Evolutionary conservation across 1,140 invertebrate genomes (phyloP).

Genomic region (Drosophila malerkotliana): DNA sequence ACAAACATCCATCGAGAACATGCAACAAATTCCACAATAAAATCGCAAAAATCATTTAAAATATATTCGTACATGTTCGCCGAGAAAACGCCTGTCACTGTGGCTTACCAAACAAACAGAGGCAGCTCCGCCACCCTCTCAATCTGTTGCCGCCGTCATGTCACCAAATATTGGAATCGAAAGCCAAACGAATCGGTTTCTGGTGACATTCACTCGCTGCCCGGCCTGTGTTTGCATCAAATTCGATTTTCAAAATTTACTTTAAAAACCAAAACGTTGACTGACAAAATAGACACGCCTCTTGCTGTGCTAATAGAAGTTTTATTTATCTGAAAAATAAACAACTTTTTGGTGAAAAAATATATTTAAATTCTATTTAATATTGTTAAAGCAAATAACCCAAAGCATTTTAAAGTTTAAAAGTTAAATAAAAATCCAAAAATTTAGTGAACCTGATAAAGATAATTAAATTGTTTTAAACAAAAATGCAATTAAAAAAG

Average conservation of each 20-base stretch:
- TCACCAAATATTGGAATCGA: conserved; percentile 39
- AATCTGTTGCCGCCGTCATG: conserved; percentile 10
- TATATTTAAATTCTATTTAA: too few relatives aligned
- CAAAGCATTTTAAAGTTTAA: too few relatives aligned
- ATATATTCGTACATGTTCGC: conserved; percentile 23
- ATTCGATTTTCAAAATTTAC: conserved; percentile 7
- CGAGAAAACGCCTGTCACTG: conserved; percentile 31
- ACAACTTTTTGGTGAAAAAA: not conserved
- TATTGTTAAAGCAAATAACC: too few relatives aligned
- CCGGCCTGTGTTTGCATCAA: not conserved
- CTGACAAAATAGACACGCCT: not conserved
- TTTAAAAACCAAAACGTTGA: conserved; percentile 1
- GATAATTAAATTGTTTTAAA: too few relatives aligned
- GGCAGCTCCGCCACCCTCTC: not conserved
- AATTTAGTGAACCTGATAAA: too few relatives aligned
- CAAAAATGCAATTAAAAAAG: too few relatives aligned
- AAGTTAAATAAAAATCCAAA: too few relatives aligned
- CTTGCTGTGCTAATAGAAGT: not conserved
- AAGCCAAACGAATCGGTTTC: conserved; percentile 25
- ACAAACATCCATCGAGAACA: conserved; percentile 35
- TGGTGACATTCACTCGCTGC: not conserved
- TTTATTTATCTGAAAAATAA: not conserved
- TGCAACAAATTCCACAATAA: conserved; percentile 42
- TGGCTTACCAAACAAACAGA: conserved; percentile 32
- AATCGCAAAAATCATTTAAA: conserved; percentile 45